Evolutionary conservation across 2,888 invertebrate genomes (phyloP).

Genomic region (Cephus pygmeus): DNA sequence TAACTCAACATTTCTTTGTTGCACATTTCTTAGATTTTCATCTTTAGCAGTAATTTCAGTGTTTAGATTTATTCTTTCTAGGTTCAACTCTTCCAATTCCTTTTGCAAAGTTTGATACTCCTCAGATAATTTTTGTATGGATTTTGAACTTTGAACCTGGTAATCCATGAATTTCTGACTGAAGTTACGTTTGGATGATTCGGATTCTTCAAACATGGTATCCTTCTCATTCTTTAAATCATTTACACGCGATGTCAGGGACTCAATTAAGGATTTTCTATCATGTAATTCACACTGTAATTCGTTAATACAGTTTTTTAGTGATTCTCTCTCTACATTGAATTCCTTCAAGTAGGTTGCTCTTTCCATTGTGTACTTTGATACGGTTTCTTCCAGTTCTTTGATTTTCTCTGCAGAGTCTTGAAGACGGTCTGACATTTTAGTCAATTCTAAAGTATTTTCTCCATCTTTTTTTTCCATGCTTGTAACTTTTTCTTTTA

Average conservation of each 20-base stretch:
- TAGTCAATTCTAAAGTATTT: conserved; percentile 17
- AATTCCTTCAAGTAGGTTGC: conserved; percentile 36
- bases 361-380: conserved; percentile 30
- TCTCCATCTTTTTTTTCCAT: conserved; percentile 25
- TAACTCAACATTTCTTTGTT: conserved; percentile 10
- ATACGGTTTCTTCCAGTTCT: background rate
- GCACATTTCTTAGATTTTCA: background rate
- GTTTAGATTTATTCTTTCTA: conserved; percentile 7
- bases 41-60: conserved; percentile 6
- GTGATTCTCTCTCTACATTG: conserved; percentile 30
- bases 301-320: background rate
- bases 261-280: background rate
- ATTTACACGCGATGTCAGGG: background rate
- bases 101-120: background rate
- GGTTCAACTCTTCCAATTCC: conserved; percentile 9
- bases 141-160: background rate
- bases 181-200: background rate
- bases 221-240: background rate
- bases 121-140: background rate
- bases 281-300: background rate
- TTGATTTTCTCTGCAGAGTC: background rate
- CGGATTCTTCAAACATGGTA: background rate
- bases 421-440: background rate
- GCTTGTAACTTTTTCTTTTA: conserved; percentile 33
- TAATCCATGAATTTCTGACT: background rate